Base-by-base conservation (phyloP, 2,113 vertebrate species). In the Asarcornis scutulata region DNA sequence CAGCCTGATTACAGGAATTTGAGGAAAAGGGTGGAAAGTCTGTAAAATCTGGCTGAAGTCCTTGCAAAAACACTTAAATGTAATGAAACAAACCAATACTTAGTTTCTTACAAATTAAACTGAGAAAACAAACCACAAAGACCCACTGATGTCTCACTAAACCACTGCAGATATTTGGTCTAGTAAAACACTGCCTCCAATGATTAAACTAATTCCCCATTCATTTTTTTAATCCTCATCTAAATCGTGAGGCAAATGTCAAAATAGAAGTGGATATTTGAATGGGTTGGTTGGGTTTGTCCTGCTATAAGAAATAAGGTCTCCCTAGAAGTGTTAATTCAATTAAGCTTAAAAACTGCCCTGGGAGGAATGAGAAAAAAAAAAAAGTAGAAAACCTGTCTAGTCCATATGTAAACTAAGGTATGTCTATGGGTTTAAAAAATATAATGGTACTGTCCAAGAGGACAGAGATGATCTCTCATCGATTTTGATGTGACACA, bases 31-130 rank as follows among this genome's bases (percentile, higher is more conserved):
- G 42, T 73, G 58, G 36, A 81, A 87, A 83, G 52, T 56, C 22
- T 78, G 34, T 36, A 74, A 93, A 95, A 88, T 55, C 48, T 62
- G 36, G 34, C 67, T 48, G 44, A 58, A 81, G 60, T 38, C 83
- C 63, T 86, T 86, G 94, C 88, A 91, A 95, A 86, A 88, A 93
- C 56, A 59, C 18, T 74, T 46, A 31, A 66, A 48, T 20, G 34
- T 88, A 46, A 86, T 38, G 68, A 92, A 94, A 95, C 71, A 86
- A 95, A 92, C 29, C 46, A 73, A 42, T 64, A 68, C 76, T 90
- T 90, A 52, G 34, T 7, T 79, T 77, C 88, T 71, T 31, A 60
- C 22, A 69, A 75, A 89, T 89, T 91, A 69, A 91, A 86, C 53
- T 62, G 59, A 78, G 74, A 46, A 89, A 67, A 89, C 52, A 91